Evolutionary conservation across 2,888 invertebrate genomes (phyloP).

Genomic region (Ichneumoninae sp.): DNA sequence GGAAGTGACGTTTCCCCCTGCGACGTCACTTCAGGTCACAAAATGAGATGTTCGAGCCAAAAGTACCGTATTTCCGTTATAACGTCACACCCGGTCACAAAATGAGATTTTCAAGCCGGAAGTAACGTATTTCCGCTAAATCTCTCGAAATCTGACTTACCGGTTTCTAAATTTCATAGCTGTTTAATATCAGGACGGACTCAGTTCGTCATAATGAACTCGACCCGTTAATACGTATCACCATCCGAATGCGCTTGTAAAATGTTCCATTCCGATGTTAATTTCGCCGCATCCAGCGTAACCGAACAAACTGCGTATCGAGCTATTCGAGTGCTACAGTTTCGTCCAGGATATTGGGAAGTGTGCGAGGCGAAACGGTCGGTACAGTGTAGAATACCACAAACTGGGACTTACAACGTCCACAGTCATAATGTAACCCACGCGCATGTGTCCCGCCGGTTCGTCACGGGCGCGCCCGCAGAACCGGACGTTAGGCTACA

Average conservation of each 20-base stretch:
- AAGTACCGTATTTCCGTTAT: neutral
- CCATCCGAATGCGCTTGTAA: neutral
- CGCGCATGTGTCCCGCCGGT: constrained; percentile 29
- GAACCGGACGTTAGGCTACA: constrained; percentile 75
- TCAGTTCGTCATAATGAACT: neutral
- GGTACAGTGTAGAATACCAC: neutral
- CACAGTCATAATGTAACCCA: neutral
- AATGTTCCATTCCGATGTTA: neutral
- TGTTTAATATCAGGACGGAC: neutral
- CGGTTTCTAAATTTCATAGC: neutral
- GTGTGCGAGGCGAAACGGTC: neutral
- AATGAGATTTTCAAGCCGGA: no score
- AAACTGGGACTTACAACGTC: constrained; percentile 1
- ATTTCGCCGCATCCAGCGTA: constrained; percentile 1
- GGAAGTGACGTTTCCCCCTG: no score
- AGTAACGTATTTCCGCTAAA: neutral
- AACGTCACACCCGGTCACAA: no score
- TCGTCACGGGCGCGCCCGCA: constrained; percentile 70
- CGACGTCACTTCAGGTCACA: no score
- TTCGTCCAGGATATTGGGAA: constrained; percentile 14
- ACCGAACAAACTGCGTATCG: neutral
- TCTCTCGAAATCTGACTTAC: neutral
- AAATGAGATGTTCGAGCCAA: neutral
- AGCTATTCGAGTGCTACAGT: neutral
- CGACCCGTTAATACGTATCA: neutral